Evolutionary conservation across 2,113 vertebrate genomes (phyloP), one percentile per base, ranked within the genome.

Genomic region (Scomber scombrus): DNA sequence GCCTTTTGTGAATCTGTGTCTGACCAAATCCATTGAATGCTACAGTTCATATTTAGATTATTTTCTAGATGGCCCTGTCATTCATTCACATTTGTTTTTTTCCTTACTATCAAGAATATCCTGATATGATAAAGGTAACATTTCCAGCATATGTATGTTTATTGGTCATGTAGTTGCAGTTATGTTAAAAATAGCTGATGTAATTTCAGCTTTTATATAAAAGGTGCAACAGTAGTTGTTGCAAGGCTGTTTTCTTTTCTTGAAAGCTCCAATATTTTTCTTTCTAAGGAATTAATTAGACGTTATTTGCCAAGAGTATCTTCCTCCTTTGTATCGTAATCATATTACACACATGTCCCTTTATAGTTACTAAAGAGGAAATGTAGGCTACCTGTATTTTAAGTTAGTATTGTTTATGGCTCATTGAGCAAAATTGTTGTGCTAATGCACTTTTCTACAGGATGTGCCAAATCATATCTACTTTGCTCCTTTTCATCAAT

Each of bases 381-480:
- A 55, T 47, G 26, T 31, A 16, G 34, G 34, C 9, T 9, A 40
- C 8, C 56, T 52, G 10, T 77, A 50, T 71, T 78, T 69, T 18
- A 64, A 75, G 26, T 49, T 73, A 19, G 65, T 60, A 6, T 9
- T 12, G 11, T 49, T 46, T 12, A 31, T 80, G 4, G 54, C 43
- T 47, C 34, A 16, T 45, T 77, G 11, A 71, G 61, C 34, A 34
- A 45, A 62, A 14, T 66, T 62, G 23, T 76, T 81, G 2, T 77
- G 70, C 81, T 70, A 5, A 72, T 80, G 71, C 83, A 89, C 82
- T 86, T 92, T 90, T 91, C 51, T 75, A 63, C 54, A 72, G 55
- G 4, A 67, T 85, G 83, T 92, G 89, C 89, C 87, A 90, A 90
- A 90, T 88, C 73, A 75, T 73, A 66, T 80, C 71, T 86, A 51